Base-by-base conservation (phyloP, 1,140 invertebrate species). In the Plodia interpunctella region DNA sequence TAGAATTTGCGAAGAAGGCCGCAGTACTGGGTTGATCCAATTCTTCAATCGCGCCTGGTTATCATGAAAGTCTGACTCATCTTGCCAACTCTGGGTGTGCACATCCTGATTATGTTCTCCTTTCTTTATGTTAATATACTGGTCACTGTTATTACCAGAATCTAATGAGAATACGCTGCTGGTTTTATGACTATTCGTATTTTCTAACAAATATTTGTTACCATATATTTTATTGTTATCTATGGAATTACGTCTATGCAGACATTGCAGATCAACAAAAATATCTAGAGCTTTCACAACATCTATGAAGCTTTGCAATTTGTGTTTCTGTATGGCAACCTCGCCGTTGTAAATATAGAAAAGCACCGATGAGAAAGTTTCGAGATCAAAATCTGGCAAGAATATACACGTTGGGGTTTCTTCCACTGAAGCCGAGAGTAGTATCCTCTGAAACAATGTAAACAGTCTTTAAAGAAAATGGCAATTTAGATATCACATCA, bases 291-390 rank as follows among this genome's bases (percentile, higher is more conserved):
- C 68, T 65, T 76, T 75, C 17, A 84, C 65, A 21, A 85, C 76
- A 55, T 83, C 74, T 52, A 89, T 67, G 64, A 89, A 89, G 49
- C 66, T 74, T 30, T 76, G 68, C 28, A 87, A 38, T 53, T 80
- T 78, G 11, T 73, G 66, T 21, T 65, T 74, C 30, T 74, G 62
- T 32, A 89, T 62, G 10, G 68, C 52, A 0, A 89, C 84, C 75
- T 89, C 83, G 17, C 87, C 84, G 32, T 80, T 82, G 54, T 89
- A 89, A 63, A 87, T 77, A 38, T 87, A 89, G 65, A 82, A 78
- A 5, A 89, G 65, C 8, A 89, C 72, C 2, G 76, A 77, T 15
- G 79, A 75, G 61, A 89, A 68, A 13, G 78, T 72, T 20, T 83
- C 73, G 44, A 76, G 54, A 54, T 87, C 80, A 55, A 87, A 81